Base-by-base conservation (phyloP, 92 coral and sea anemone genomes). In the Porites divaricata region DNA sequence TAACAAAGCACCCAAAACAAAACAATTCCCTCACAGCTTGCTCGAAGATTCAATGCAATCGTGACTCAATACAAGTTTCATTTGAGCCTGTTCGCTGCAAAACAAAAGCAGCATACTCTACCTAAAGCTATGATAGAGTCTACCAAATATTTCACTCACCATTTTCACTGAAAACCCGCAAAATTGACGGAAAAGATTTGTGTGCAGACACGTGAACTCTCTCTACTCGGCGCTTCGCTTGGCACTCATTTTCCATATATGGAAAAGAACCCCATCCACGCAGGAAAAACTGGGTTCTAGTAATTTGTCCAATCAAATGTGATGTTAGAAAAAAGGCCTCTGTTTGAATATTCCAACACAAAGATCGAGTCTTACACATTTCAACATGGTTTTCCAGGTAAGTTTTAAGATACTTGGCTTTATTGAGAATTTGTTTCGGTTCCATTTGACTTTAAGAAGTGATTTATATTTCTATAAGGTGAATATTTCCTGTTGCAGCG, bases 371-470 rank as follows among this genome's bases (percentile, higher is more conserved):
- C 53, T 71, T 82, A 78, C 48, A 0, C 45, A 0, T 4, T 26
- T 23, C 23, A 76, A 88, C 19, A 89, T 89, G 92, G 92, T 89
- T 63, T 66, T 74, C 58, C 81, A 75, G 88, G 88, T 89, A 71
- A 28, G 35, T 56, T 56, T 28, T 5, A 54, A 54, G 2, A 7
- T 21, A 45, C 17, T 25, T 19, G 41, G 3, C 48, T 5, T 3
- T 14, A 57, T 19, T 24, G 26, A 12, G 6, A 19, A 26, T 19
- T 48, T 61, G 11, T 2, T 11, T 11, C 12, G 59, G 45, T 35
- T 2, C 74, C n/a, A 15, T 26, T 41, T 51, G 73, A 73, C 66
- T 13, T 51, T 49, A 21, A 41, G n/a, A 2, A 70, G 23, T 19
- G 23, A 22, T 53, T 1, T 21, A 19, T 12, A 81, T 64, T 53